Percentiles rank a stretch among this genome's conserved stretches.
phyloP scores from a whole-genome alignment of 2,888 invertebrate genomes.

The Raillietiella orientalis region DNA sequence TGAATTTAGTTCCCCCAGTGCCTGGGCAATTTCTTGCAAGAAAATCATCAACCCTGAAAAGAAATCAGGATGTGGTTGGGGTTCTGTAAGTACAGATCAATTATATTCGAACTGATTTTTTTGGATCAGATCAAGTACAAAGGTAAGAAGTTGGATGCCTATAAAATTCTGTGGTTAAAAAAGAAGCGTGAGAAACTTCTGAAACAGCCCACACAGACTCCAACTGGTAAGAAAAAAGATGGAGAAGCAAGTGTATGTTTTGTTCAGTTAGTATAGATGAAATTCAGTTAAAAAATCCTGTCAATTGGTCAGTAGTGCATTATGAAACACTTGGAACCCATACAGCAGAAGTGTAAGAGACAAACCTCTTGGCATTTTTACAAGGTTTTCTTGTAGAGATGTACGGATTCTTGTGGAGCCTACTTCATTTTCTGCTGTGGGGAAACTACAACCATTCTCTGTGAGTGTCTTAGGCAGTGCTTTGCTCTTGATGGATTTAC shows the following conservation, averaged over 20 bases:
- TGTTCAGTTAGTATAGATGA: too few species aligned
- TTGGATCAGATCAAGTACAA: slow-evolving; percentile 22
- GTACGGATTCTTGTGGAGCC: slow-evolving; percentile 63
- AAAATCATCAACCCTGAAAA: slow-evolving; percentile 65
- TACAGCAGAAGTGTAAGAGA: slow-evolving; percentile 36
- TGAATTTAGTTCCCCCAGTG: slow-evolving; percentile 57
- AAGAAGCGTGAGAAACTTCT: slow-evolving; percentile 13
- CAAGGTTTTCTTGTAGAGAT: slow-evolving; percentile 26
- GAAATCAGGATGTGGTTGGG: slow-evolving; percentile 77
- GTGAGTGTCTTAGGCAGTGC: slow-evolving; percentile 60
- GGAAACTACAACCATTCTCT: slow-evolving; percentile 71
- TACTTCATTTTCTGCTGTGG: slow-evolving; percentile 49
- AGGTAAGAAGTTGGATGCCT: slow-evolving; percentile 56
- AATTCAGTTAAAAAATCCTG: too few species aligned
- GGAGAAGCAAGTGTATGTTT: slow-evolving; percentile 7
- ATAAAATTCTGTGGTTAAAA: slow-evolving; percentile 51
- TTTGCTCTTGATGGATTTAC: slow-evolving; percentile 58
- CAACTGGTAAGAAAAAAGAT: slow-evolving; percentile 5
- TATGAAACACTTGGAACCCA: slow-evolving; percentile 39
- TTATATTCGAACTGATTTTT: slow-evolving; percentile 3
- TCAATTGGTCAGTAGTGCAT: slow-evolving; percentile 37
- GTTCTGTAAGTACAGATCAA: slow-evolving; percentile 28
- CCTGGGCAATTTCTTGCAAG: slow-evolving; percentile 77
- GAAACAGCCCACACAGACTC: slow-evolving; percentile 2
- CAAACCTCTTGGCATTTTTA: neutral